Percentiles rank a stretch among this genome's conserved stretches.
Conservation (phyloP, 2,113 vertebrate genomes). For the Oxygymnocypris stewartii region DNA sequence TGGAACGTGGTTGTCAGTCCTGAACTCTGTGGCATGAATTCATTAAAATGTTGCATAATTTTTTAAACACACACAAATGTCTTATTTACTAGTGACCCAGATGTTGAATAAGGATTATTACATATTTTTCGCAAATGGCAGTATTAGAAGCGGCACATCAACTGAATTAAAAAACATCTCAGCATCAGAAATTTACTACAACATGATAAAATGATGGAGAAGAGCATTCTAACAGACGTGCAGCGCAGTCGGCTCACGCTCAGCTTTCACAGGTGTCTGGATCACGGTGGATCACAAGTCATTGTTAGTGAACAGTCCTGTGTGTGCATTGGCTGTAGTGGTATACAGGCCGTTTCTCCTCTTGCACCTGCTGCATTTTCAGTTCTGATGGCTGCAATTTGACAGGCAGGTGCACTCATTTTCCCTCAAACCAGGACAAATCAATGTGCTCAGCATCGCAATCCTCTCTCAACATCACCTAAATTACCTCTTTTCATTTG, state of each 20-base stretch:
- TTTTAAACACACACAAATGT: too few relatives aligned
- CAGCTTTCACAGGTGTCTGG: not conserved
- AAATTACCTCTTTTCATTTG: slow-evolving; percentile 70
- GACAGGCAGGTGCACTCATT: slow-evolving; percentile 54
- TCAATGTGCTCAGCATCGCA: slow-evolving; percentile 64
- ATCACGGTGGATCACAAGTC: not conserved
- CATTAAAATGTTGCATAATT: too few relatives aligned
- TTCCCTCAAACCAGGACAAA: slow-evolving; percentile 53
- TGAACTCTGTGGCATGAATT: too few relatives aligned
- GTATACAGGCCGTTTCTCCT: not conserved
- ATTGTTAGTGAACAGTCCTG: not conserved
- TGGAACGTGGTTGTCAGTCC: too few relatives aligned
- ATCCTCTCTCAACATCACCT: slow-evolving; percentile 67
- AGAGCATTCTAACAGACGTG: not conserved
- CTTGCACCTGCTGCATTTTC: not conserved
- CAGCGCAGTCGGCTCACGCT: too few relatives aligned
- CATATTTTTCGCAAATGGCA: too few relatives aligned
- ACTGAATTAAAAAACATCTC: not conserved
- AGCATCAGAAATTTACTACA: not conserved
- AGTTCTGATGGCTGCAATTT: not conserved
- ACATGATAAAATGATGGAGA: not conserved
- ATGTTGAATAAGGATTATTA: too few relatives aligned
- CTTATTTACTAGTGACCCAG: too few relatives aligned
- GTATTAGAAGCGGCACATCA: too few relatives aligned
- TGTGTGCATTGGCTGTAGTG: not conserved